Percentiles rank a stretch among this genome's conserved stretches.
Conservation (phyloP, 2,888 invertebrate species). For the Boloria selene region DNA sequence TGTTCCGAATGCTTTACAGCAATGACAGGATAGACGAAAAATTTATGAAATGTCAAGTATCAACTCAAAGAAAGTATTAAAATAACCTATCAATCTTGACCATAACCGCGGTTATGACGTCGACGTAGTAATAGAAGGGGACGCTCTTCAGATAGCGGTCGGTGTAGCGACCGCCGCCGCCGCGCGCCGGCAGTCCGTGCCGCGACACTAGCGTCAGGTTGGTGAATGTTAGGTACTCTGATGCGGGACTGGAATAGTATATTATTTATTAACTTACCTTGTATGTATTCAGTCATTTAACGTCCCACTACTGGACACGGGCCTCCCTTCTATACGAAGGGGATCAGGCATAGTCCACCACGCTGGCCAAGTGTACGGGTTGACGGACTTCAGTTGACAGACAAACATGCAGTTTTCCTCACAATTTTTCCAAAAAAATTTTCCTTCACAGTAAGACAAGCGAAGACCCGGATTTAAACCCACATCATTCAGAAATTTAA, state of each 20-base stretch:
- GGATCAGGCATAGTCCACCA: too few species aligned
- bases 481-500: too few species aligned
- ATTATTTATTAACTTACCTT: not conserved
- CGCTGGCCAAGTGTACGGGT: too few species aligned
- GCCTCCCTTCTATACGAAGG: too few species aligned
- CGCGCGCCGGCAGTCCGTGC: conserved; percentile 81
- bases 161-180: conserved; percentile 77
- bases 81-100: conserved; percentile 80
- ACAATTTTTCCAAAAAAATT: too few species aligned
- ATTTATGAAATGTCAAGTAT: not conserved
- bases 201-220: conserved; percentile 87
- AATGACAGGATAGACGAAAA: not conserved
- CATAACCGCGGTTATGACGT: conserved; percentile 84
- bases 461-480: too few species aligned
- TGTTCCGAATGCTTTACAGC: too few species aligned
- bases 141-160: conserved; percentile 81
- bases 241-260: conserved; percentile 57
- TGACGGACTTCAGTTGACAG: too few species aligned
- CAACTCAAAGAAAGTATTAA: not conserved
- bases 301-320: too few species aligned
- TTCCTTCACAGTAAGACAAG: too few species aligned
- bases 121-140: conserved; percentile 84
- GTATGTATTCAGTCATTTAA: too few species aligned
- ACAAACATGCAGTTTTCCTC: too few species aligned
- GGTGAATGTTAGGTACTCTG: conserved; percentile 82